These are phyloP conservation scores for Mesochorus sp. DNA, from an alignment of 2,888 invertebrate genomes.

Conservation along the genomic window DNA sequence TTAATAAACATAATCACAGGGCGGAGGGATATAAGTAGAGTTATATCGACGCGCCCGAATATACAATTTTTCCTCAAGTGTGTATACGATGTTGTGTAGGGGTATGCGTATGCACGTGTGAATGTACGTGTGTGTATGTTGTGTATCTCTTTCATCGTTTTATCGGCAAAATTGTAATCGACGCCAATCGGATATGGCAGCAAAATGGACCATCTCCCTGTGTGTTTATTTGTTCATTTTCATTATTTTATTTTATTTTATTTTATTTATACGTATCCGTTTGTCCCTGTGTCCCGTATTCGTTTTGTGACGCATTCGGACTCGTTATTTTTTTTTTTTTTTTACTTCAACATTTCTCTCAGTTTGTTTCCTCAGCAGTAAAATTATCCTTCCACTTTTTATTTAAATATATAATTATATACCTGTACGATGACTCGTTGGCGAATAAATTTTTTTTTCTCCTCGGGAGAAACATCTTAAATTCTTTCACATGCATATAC, in stretches of 20 bases:
- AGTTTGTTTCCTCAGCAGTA: constrained; percentile 20
- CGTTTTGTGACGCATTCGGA: constrained; percentile 42
- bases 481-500: constrained; percentile 6
- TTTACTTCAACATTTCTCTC: constrained; percentile 18
- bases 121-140: not conserved
- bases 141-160: not conserved
- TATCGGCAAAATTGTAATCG: constrained; percentile 32
- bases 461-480: not conserved
- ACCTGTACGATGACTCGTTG: constrained; percentile 20
- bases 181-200: constrained; percentile 18
- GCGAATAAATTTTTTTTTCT: constrained; percentile 5
- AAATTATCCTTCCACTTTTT: constrained; percentile 4
- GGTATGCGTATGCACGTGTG: not conserved
- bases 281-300: constrained; percentile 36
- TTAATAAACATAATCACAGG: constrained; percentile 65
- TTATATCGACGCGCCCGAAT: constrained; percentile 61
- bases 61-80: constrained; percentile 58
- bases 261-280: not conserved
- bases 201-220: constrained; percentile 19
- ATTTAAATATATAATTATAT: constrained; percentile 41
- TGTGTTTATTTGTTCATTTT: not conserved
- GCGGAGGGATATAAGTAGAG: constrained; percentile 54
- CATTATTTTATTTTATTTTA: not conserved
- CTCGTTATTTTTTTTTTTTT: constrained; percentile 10
- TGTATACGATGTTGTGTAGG: not conserved